phyloP scores from a whole-genome alignment of 2,888 invertebrate species.

The Drosophila fulvimacula region DNA sequence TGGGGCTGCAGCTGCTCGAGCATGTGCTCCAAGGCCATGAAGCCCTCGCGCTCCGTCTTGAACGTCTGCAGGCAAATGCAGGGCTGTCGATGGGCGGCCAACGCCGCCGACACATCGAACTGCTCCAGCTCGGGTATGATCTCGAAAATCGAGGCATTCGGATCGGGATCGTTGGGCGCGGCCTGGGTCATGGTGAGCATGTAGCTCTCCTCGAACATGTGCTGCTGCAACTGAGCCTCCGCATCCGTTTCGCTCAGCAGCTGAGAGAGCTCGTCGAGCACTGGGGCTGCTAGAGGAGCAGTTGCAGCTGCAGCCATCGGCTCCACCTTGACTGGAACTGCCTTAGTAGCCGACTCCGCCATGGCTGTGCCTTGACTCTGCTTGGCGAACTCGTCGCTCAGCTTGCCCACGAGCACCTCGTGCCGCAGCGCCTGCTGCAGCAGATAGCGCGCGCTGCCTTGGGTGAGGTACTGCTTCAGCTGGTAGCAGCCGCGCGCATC shows the following conservation, averaged over 20 bases:
- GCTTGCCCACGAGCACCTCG: conserved; percentile 86
- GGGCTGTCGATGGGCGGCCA: conserved; percentile 87
- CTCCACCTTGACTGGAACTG: background rate
- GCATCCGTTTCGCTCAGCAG: conserved; percentile 74
- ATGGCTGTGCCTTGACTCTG: conserved; percentile 53
- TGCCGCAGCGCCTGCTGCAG: conserved; percentile 87
- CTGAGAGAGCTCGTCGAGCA: conserved; percentile 76
- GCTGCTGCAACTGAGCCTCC: conserved; percentile 85
- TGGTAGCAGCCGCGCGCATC: conserved; percentile 93
- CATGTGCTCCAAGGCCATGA: conserved; percentile 89
- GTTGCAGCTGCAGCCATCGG: background rate
- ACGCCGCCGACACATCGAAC: conserved; percentile 88
- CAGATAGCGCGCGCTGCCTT: conserved; percentile 88
- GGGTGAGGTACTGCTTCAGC: conserved; percentile 89
- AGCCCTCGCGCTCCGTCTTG: conserved; percentile 89
- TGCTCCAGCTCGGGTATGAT: conserved; percentile 89
- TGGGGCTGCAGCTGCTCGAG: conserved; percentile 90
- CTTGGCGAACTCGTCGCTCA: conserved; percentile 86
- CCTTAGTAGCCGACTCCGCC: conserved; percentile 33
- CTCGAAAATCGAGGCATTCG: conserved; percentile 86
- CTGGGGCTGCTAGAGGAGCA: background rate
- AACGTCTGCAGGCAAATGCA: conserved; percentile 91
- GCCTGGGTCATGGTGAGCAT: conserved; percentile 89
- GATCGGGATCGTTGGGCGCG: conserved; percentile 31
- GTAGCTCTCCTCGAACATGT: conserved; percentile 88